Conservation (phyloP, 2,113 vertebrate species). For the Bubalus kerabau region DNA sequence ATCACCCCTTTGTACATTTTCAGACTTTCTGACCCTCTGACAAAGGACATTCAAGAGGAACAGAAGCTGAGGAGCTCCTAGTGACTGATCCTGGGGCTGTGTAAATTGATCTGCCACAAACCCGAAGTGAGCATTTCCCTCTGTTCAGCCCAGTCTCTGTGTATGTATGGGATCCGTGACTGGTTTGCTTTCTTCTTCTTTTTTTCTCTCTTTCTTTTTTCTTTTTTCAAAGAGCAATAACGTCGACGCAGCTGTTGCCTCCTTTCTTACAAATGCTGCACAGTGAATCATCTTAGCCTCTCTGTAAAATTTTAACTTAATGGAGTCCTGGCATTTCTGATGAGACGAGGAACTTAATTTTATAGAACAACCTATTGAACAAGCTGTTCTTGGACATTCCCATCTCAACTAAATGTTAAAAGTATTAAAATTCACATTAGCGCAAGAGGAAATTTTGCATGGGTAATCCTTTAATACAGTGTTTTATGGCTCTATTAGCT, state of each 20-base stretch:
- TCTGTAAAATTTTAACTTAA: slow-evolving; percentile 88
- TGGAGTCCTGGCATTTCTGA: slow-evolving; percentile 90
- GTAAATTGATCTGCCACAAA: slow-evolving; percentile 39
- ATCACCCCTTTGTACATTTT: not conserved
- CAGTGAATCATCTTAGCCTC: slow-evolving; percentile 86
- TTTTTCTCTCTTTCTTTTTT: not conserved
- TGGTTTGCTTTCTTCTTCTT: slow-evolving; percentile 50
- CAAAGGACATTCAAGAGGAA: not conserved
- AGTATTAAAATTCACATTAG: slow-evolving; percentile 93
- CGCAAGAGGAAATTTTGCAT: slow-evolving; percentile 89
- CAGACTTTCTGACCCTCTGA: not conserved
- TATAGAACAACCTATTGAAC: slow-evolving; percentile 91
- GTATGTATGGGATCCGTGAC: slow-evolving; percentile 23
- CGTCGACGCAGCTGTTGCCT: slow-evolving; percentile 82
- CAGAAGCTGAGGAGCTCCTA: not conserved
- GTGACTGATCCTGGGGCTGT: not conserved
- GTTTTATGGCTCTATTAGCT: slow-evolving; percentile 91
- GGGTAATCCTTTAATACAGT: slow-evolving; percentile 92
- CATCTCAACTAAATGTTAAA: slow-evolving; percentile 92
- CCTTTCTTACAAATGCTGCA: slow-evolving; percentile 74
- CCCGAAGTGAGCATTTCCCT: not conserved
- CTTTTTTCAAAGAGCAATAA: slow-evolving; percentile 56
- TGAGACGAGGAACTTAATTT: slow-evolving; percentile 88
- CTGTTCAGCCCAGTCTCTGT: slow-evolving; percentile 9
- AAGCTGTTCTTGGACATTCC: slow-evolving; percentile 91